Base-by-base conservation (phyloP, 2,113 vertebrate species). In the Plecturocebus donacophilus region DNA sequence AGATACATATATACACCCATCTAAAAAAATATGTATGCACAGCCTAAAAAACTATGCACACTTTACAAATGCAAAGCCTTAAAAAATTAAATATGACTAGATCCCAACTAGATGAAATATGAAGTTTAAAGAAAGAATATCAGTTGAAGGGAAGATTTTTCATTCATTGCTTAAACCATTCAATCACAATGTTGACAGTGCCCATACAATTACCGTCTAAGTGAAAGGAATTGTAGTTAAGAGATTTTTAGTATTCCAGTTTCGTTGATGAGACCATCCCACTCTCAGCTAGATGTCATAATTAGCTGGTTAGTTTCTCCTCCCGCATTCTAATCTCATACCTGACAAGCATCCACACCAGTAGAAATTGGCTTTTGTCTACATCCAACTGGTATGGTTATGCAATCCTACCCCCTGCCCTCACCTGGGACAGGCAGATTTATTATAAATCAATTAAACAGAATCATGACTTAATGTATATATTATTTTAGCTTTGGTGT, bases 361-460 rank as follows among this genome's bases (percentile, higher is more conserved):
- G 56, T 38, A 85, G 27, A 92, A 92, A 94, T 6, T 45, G 40
- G 40, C 38, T 95, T 49, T 96, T 87, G 45, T 40, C 71, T 96
- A 61, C 5, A 35, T 94, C 47, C 85, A 40, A 88, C 38, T 42
- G 52, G 49, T 27, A 23, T 87, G 16, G 30, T 70, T 76, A 52
- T 89, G 14, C 71, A 27, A 75, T 16, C 23, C 9, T 35, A 23
- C 13, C 45, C 71, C 56, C 16, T 52, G 52, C 52, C 52, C 52
- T 52, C 52, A 52, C 52, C 52, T 52, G 64, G 38, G 83, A 85
- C 35, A 96, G 47, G 64, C 47, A 54, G 68, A 68, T 85, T 97
- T 89, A 45, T 38, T 68, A n/a, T 61, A 94, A 97, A 91, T 88
- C 91, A 93, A 84, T 88, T 95, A 95, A 93, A 88, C 58, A 84